Base-by-base conservation (phyloP, 2,888 invertebrate species). In the Mongoloraphidia duomilia region DNA sequence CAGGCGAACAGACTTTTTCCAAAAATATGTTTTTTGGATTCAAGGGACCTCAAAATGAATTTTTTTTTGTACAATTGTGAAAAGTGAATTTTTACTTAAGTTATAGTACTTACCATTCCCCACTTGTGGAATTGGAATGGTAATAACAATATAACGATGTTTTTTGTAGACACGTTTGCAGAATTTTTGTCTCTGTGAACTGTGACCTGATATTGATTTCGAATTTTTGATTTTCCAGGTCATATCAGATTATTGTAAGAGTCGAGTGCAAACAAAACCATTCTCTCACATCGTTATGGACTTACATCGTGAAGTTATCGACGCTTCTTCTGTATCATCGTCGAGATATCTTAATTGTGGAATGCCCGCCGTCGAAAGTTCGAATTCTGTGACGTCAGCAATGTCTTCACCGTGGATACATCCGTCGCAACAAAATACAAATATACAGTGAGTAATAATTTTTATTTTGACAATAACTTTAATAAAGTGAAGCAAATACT, bases 231-330 rank as follows among this genome's bases (percentile, higher is more conserved):
- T 52, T 43, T 66, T 63, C 17, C 63, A 77, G 77, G 74, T 75
- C 40, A 77, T 77, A 56, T 75, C 76, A 1, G 73, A 74, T 51
- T 76, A 76, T 58, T 77, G 75, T 58, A 71, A 71, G 52, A 70
- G 69, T 34, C 65, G 72, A 46, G 65, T 72, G 50, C 74, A 75
- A 54, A 69, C 68, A 41, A 68, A 74, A 51, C 76, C 77, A n/a
- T 77, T 77, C 59, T 75, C 76, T 1, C 77, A 77, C 58, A 73
- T 76, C 44, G 73, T 76, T 11, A 76, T 77, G 74, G 76, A 77
- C 59, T 65, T 77, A 60, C 72, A 76, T 56, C 70, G 73, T 41
- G 75, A 75, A 58, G 73, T 74, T 12, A 56, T 63, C 13, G 58
- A 61, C 41, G 64, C 12, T 17, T 33, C 33, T 37, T 41, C 26